Evolutionary conservation across 2,888 invertebrate genomes (phyloP).

Genomic region (Agonum fuliginosum): DNA sequence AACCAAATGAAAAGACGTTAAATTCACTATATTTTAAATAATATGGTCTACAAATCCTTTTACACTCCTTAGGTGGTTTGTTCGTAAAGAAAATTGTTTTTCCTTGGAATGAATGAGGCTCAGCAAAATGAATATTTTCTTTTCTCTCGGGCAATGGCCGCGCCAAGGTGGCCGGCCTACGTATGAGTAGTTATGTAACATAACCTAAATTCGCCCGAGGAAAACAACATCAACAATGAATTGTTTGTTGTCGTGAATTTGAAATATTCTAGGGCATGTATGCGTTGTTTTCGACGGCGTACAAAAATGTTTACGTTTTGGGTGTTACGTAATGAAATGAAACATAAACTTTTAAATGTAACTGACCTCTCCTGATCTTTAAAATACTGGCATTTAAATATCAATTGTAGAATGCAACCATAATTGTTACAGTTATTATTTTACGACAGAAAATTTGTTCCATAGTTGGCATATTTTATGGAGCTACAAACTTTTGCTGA

Average conservation of each 20-base stretch:
- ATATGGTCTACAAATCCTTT: too few relatives aligned
- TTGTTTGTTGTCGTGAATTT: conserved; percentile 22
- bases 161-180: conserved; percentile 33
- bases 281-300: background rate
- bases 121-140: too few relatives aligned
- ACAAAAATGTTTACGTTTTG: background rate
- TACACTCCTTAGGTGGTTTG: too few relatives aligned
- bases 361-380: background rate
- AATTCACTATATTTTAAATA: too few relatives aligned
- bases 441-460: too few relatives aligned
- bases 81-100: too few relatives aligned
- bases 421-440: background rate
- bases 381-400: conserved; percentile 2
- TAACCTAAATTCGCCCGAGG: conserved; percentile 24
- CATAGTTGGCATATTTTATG: too few relatives aligned
- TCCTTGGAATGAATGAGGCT: too few relatives aligned
- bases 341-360: background rate
- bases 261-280: conserved; percentile 4
- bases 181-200: conserved; percentile 9
- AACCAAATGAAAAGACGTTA: too few relatives aligned
- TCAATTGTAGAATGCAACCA: background rate
- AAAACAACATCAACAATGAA: conserved; percentile 16
- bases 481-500: too few relatives aligned
- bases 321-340: background rate
- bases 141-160: conserved; percentile 44